Evolutionary conservation across 2,888 invertebrate species (phyloP), one percentile per base, ranked within the genome.

Genomic region (Resseliella maxima): DNA sequence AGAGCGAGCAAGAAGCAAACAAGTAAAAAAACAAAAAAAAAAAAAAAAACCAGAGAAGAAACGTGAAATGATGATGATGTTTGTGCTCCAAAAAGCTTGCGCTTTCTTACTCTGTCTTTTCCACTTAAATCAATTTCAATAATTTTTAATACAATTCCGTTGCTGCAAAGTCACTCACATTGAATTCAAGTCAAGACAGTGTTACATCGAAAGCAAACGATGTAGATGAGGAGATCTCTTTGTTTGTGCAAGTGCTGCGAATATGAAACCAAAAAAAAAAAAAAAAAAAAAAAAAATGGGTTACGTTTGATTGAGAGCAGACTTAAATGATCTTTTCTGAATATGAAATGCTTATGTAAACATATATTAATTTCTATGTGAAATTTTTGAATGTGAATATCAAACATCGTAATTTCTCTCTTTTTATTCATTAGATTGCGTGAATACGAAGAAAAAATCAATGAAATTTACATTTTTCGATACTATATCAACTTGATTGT

Each of bases 61-160:
- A 50, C 46, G 46, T 50, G 46, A 41, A 41, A 5, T 12, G 41
- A 50, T 50, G 46, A 50, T 50, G 46, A 50, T 59, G 59, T 59
- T n/a, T 59, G 59, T 59, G 59, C 24, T 24, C 24, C 21, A 3
- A 50, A 41, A 41, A 41, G 41, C 41, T 41, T 18, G 18, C 21
- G 2, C 21, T 50, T 21, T 24, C 59, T 3, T 24, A 3, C 59
- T 59, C 5, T 24, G 59, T 59, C 59, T 59, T 24, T 59, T 59
- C 59, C 59, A 24, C 72, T 72, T 72, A 72, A 72, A 72, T 72
- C 72, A 72, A 72, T 72, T 72, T 72, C 72, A 31, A 72, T 72
- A 72, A 72, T 72, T 72, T 72, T 72, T 72, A 72, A 72, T 72
- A 72, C 31, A 72, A 72, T 72, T 72, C 72, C 35, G 6, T 18